phyloP scores from a whole-genome alignment of 1,140 invertebrate species.

The Lordiphosa clarofinis region DNA sequence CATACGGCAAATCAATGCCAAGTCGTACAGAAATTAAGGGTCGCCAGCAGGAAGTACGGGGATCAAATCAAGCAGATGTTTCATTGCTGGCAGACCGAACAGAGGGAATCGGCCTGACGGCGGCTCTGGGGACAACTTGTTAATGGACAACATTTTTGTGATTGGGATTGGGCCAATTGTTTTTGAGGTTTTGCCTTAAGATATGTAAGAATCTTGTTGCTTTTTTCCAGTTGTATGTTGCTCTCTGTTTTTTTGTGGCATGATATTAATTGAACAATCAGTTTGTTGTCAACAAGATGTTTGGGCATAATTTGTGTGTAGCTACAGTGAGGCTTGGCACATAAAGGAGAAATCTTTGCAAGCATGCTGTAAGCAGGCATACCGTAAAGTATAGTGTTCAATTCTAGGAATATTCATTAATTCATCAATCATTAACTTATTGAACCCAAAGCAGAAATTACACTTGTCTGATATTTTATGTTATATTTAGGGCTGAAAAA shows the following conservation, averaged over 20 bases:
- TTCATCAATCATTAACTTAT: too few relatives aligned
- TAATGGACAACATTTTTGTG: slow-evolving; percentile 66
- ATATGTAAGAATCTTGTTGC: not conserved
- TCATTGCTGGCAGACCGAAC: slow-evolving; percentile 9
- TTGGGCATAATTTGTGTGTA: slow-evolving; percentile 6
- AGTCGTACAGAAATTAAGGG: slow-evolving; percentile 3
- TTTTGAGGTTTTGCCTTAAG: slow-evolving; percentile 2
- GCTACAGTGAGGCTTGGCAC: slow-evolving; percentile 28
- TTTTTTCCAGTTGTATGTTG: slow-evolving; percentile 10
- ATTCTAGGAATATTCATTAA: too few relatives aligned
- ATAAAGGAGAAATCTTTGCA: too few relatives aligned
- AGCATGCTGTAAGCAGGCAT: too few relatives aligned
- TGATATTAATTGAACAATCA: slow-evolving; percentile 54
- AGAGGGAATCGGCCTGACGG: slow-evolving; percentile 9
- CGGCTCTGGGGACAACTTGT: slow-evolving; percentile 65
- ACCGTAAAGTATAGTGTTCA: too few relatives aligned
- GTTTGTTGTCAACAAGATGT: slow-evolving; percentile 50
- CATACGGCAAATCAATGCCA: slow-evolving; percentile 17
- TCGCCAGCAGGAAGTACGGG: slow-evolving; percentile 33
- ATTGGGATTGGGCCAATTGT: slow-evolving; percentile 26
- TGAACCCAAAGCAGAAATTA: too few relatives aligned
- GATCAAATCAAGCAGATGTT: slow-evolving; percentile 62
- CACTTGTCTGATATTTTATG: too few relatives aligned
- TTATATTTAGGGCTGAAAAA: too few relatives aligned
- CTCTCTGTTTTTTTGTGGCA: slow-evolving; percentile 7